Evolutionary conservation across 2,113 vertebrate genomes (phyloP), one percentile per base, ranked within the genome.

Genomic region (Chaetorhynchus papuensis): DNA sequence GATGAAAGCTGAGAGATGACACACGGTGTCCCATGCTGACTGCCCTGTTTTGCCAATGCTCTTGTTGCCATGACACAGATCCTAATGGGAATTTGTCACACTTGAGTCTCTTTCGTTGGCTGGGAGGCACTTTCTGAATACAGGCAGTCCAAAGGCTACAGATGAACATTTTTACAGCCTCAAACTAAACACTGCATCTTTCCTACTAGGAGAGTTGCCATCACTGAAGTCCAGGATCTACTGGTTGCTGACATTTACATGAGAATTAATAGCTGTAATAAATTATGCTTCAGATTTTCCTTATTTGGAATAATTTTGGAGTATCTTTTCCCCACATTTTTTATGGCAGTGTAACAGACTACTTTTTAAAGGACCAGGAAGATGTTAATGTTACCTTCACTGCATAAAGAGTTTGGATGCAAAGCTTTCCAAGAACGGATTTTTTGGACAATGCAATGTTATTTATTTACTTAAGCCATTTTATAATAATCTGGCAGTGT

Each of bases 401-500:
- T 87, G n/a, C 54, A 59, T 77, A 54, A 89, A 52, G 47, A 71
- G 6, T 18, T 63, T 21, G 31, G 41, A 79, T 35, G 64, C 45
- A 76, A 91, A 85, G 61, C 66, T 92, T 91, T 91, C 86, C 90
- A 95, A 91, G 76, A 77, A 87, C 66, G 79, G 68, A 93, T 59
- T 6, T 76, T 93, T 89, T 84, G 41, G 59, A 93, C 65, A 71
- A 93, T 89, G 37, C 21, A 82, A 33, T 82, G 50, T 72, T 93
- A 52, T 90, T 86, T 94, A 60, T 95, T 94, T 94, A 92, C 94
- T 94, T 94, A 76, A 94, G 69, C 57, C 27, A 57, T 91, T 97
- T 97, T 94, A 94, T 91, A 96, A 95, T 87, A 71, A 41, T 44
- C 50, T 71, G 72, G 83, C 76, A 60, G 52, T 22, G 53, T 56